Evolutionary conservation across 2,888 invertebrate species (phyloP).

Genomic region (Eretmocerus hayati): DNA sequence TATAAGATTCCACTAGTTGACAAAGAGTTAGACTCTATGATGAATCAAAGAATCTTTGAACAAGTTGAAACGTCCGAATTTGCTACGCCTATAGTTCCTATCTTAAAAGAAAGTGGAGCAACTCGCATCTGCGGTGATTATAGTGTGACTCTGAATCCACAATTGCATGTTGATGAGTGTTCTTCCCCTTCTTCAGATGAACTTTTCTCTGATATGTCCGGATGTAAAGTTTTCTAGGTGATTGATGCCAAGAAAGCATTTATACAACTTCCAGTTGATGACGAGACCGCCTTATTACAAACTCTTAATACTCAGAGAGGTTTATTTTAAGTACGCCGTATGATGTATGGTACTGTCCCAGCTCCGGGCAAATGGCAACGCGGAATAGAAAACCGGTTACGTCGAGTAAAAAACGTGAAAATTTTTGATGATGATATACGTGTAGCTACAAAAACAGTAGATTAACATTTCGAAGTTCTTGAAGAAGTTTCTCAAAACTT

Average conservation of each 20-base stretch:
- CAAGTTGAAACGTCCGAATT: conserved; percentile 27
- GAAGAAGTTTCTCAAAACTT: conserved; percentile 2
- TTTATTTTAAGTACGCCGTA: neutral
- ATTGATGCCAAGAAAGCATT: no score
- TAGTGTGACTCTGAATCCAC: conserved; percentile 30
- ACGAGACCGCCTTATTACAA: neutral
- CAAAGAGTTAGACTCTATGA: conserved; percentile 12
- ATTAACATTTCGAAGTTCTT: neutral
- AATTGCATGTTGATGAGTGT: conserved; percentile 26
- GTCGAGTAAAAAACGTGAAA: neutral
- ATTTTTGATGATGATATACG: conserved; percentile 1
- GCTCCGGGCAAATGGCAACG: conserved; percentile 3
- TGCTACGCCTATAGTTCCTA: conserved; percentile 29
- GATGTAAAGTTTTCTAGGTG: no score
- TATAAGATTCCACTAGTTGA: no score
- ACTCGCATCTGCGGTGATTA: no score
- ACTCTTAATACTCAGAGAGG: conserved; percentile 15
- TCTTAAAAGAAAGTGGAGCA: no score
- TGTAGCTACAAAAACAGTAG: neutral
- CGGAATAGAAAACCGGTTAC: neutral
- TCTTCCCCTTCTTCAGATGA: conserved; percentile 29
- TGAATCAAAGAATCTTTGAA: conserved; percentile 24
- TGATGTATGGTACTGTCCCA: neutral
- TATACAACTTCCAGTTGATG: conserved; percentile 10
- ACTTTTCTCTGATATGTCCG: conserved; percentile 26